Evolutionary conservation across 2,797 vertebrate genomes (phyloP), one percentile per base, ranked within the genome.

Genomic region (Crenuchus spilurus): DNA sequence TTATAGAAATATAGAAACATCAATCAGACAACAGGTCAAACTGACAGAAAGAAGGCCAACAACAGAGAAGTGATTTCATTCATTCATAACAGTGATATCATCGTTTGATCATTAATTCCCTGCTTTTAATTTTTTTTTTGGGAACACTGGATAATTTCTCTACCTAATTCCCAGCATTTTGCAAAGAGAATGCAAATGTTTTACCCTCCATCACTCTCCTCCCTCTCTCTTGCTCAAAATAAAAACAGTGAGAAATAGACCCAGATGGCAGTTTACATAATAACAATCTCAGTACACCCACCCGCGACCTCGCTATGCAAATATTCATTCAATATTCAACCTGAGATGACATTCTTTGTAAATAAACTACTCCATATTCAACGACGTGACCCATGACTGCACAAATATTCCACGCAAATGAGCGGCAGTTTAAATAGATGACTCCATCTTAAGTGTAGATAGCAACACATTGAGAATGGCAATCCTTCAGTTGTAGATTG

Each of bases 311-410:
- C 16, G 5, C 55, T 8, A 13, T 58, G 42, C 28, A 37, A 37
- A 60, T 44, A 16, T 10, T 54, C 41, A 18, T 39, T 66, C 52
- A 37, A 8, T 37, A 48, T 52, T 63, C 22, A 54, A 37, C 33
- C 30, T 41, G 39, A 76, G 55, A 76, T 57, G 22, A 55, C 67
- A 70, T 37, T 70, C 30, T 76, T 64, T 74, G 61, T 74, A 52
- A 70, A 74, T 46, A 70, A 60, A 42, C 60, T 70, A 41, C 42
- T 78, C 42, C 60, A 52, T 44, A 65, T 74, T 66, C 71, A 78
- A 11, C 57, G 37, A 55, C 28, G 51, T 26, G 57, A 78, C 65
- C 70, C 62, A 14, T 26, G 24, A 3, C 39, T 10, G 24, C 24
- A 35, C 24, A 51, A 58, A 74, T 51, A 58, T 69, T 57, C 30